Evolutionary conservation across 2,113 vertebrate genomes (phyloP).

Genomic region (Dolichallabes microphthalmus): DNA sequence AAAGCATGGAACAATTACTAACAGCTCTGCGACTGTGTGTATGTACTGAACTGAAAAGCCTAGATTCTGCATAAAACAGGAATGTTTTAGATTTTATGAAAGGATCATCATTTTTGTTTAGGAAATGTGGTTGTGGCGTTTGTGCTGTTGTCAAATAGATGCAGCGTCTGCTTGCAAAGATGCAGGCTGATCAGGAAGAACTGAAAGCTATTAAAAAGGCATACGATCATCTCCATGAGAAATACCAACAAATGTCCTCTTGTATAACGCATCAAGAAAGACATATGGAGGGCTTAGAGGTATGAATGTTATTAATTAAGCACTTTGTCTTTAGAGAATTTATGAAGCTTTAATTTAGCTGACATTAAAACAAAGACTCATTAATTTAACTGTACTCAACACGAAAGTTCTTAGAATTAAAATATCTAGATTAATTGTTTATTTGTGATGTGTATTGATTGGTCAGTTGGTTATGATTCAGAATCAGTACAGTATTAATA

Average conservation of each 20-base stretch:
- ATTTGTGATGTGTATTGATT: not conserved
- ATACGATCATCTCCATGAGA: conserved; percentile 63
- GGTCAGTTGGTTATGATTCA: not conserved
- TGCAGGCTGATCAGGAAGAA: conserved; percentile 66
- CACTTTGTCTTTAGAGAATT: not conserved
- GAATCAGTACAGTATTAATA: not conserved
- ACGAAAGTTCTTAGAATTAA: not conserved
- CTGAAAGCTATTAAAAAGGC: conserved; percentile 67
- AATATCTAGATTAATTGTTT: not conserved
- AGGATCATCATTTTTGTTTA: not conserved
- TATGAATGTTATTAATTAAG: conserved; percentile 45
- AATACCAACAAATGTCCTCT: conserved; percentile 53
- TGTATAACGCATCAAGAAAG: conserved; percentile 57
- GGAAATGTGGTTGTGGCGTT: not conserved
- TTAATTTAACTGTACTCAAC: not conserved
- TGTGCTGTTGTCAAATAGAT: conserved; percentile 66
- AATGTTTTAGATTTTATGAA: not conserved
- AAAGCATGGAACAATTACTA: not conserved
- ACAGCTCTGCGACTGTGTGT: not conserved
- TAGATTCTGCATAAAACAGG: not conserved
- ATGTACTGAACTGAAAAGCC: not conserved
- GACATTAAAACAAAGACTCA: not conserved
- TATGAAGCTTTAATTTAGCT: not conserved
- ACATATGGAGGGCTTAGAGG: conserved; percentile 62
- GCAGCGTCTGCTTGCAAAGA: conserved; percentile 63